Evolutionary conservation across 2,113 vertebrate genomes (phyloP).

Genomic region (Scolopax mira): DNA sequence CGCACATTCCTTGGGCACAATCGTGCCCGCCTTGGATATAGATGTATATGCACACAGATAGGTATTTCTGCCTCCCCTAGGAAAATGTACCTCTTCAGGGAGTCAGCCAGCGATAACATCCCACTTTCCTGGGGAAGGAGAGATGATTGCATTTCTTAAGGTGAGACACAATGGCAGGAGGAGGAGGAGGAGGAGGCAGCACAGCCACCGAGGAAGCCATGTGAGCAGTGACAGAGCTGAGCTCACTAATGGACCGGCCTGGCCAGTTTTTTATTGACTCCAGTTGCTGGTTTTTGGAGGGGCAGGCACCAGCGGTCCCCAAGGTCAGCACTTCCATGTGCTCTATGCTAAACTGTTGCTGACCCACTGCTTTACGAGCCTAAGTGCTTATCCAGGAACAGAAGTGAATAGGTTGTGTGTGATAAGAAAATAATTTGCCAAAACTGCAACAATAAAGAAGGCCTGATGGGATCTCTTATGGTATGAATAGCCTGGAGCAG

Average conservation of each 20-base stretch:
- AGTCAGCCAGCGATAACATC: not conserved
- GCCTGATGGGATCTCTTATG: slow-evolving; percentile 83
- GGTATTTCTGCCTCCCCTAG: not conserved
- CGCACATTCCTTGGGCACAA: not conserved
- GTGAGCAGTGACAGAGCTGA: slow-evolving; percentile 39
- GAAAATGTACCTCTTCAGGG: not conserved
- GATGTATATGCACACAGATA: not conserved
- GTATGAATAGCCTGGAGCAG: slow-evolving; percentile 82
- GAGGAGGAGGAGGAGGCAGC: slow-evolving; percentile 5
- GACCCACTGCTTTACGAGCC: slow-evolving; percentile 81
- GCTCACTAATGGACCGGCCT: slow-evolving; percentile 39
- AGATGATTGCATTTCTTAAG: not conserved
- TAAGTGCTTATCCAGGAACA: slow-evolving; percentile 84
- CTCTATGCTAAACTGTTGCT: slow-evolving; percentile 79
- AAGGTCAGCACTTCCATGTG: slow-evolving; percentile 72
- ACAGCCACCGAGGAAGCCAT: not conserved
- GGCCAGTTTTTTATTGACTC: slow-evolving; percentile 80
- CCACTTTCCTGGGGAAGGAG: not conserved
- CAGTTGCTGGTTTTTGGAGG: slow-evolving; percentile 77
- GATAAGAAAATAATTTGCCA: slow-evolving; percentile 89
- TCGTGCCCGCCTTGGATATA: rapidly evolving
- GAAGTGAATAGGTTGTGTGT: slow-evolving; percentile 84
- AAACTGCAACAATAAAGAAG: slow-evolving; percentile 84
- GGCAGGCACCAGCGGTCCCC: slow-evolving; percentile 69
- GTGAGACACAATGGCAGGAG: not conserved